Base-by-base conservation (phyloP, 2,113 vertebrate genomes). In the Siniperca chuatsi region DNA sequence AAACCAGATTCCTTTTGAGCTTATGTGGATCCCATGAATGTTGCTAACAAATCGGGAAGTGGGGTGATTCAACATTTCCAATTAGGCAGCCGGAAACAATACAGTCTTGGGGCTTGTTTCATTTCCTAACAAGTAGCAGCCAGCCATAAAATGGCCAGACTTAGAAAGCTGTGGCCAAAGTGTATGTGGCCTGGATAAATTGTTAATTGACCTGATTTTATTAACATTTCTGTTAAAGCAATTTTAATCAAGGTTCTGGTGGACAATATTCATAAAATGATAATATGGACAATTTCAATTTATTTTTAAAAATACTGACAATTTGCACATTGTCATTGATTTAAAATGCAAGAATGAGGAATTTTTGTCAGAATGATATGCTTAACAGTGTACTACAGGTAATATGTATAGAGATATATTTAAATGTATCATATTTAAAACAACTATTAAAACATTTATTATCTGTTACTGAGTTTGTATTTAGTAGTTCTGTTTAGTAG, bases 1-100 rank as follows among this genome's bases (percentile, higher is more conserved):
- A 54, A 65, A 50, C 23, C 50, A 73, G 42, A 81, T 75, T 87
- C 66, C 29, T 71, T 57, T 64, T 71, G 64, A 64, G 54, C 25
- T 75, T 15, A 58, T 70, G 23, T 44, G 70, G 71, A 70, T 73
- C 48, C 33, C 62, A 69, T 33, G 46, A 69, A 75, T 61, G 25
- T 33, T 40, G n/a, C n/a, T 1, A 66, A 73, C 5, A 40, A 58
- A 12, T 67, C 25, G 40, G 57, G 7, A 62, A 81, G 54, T 46
- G 29, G n/a, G 13, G 37, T 20, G 62, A 68, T 46, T 82, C 42
- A 68, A 60, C 48, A 57, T 64, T 67, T 64, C 23, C 18, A 65
- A 52, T 69, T 58, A 33, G 48, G 1, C 11, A 50, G 23, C 29
- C 18, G 1, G 7, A 4, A 12, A 50, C 13, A 44, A 52, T 44